Evolutionary conservation across 2,797 vertebrate genomes (phyloP).

Genomic region (Kryptolebias ocellatus): DNA sequence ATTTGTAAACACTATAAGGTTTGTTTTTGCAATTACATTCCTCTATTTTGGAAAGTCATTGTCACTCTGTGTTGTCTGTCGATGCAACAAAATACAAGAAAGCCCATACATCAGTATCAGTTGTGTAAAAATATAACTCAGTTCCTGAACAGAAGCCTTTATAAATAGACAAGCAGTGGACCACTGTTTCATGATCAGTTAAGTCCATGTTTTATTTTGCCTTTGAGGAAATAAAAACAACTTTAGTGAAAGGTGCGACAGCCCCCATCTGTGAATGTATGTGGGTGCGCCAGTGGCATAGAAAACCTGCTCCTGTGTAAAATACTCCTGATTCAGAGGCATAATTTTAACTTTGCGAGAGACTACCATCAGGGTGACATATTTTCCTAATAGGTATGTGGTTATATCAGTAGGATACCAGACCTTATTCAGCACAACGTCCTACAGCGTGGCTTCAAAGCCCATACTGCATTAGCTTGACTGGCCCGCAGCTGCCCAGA

Average conservation of each 20-base stretch:
- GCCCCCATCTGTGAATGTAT: not conserved
- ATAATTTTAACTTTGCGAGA: too few species aligned
- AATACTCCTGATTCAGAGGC: not conserved
- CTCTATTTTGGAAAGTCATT: too few species aligned
- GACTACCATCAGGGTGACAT: not conserved
- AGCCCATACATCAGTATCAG: too few species aligned
- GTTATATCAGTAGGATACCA: not conserved
- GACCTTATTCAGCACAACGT: not conserved
- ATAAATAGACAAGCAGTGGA: too few species aligned
- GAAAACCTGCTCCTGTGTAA: not conserved
- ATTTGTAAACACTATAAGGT: too few species aligned
- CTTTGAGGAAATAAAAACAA: not conserved
- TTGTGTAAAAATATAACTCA: too few species aligned
- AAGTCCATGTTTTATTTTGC: too few species aligned
- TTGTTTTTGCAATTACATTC: too few species aligned
- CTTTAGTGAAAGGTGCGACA: not conserved
- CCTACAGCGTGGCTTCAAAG: not conserved
- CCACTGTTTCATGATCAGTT: too few species aligned
- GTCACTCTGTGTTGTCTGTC: too few species aligned
- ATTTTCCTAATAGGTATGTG: not conserved
- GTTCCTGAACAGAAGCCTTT: too few species aligned
- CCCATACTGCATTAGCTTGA: not conserved
- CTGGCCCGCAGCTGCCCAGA: not conserved
- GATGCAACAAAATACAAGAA: too few species aligned
- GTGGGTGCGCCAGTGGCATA: not conserved